Evolutionary conservation across 1,140 invertebrate species (phyloP), one percentile per base, ranked within the genome.

Genomic region (Pomacea maculata): DNA sequence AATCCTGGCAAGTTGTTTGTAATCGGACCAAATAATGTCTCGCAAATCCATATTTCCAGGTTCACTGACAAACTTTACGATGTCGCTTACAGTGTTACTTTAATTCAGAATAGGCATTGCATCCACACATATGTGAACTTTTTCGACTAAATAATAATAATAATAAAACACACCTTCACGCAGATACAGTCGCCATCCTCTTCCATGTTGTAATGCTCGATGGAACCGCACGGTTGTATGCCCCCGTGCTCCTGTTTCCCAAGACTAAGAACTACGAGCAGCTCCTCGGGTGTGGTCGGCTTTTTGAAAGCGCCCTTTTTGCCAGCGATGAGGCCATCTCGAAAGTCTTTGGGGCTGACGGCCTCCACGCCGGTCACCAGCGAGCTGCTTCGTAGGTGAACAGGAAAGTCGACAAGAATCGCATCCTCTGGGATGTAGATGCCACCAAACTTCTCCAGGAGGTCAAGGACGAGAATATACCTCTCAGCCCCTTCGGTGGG

Each of bases 371-470:
- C 84, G 3, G 84, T 78, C 70, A 85, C 71, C 21, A 85, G 74
- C n/a, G 80, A 63, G 61, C 57, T 72, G 19, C 78, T 78, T 11
- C 84, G 82, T 12, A 85, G 79, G 54, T 85, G 82, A 34, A 85
- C 81, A 9, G 84, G 84, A 57, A 85, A 85, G 65, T 85, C 84
- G 15, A 85, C 82, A 67, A 83, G 78, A n/a, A 85, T 75, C 25
- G 84, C 80, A 74, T 85, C 84, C 70, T 85, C 84, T 10, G 84
- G 84, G 4, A 85, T 70, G 74, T 80, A 85, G 52, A 85, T 83
- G 21, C 84, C 84, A 19, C 84, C 84, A 77, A 83, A 82, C 25
- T 78, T 34, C 21, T 85, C 84, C 25, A 85, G 76, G 4, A 85
- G 68, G 57, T 82, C 80, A 54, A 85, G 73, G 8, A 83, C 79